phyloP scores from a whole-genome alignment of 2,113 vertebrate species.

The Otus sunia region DNA sequence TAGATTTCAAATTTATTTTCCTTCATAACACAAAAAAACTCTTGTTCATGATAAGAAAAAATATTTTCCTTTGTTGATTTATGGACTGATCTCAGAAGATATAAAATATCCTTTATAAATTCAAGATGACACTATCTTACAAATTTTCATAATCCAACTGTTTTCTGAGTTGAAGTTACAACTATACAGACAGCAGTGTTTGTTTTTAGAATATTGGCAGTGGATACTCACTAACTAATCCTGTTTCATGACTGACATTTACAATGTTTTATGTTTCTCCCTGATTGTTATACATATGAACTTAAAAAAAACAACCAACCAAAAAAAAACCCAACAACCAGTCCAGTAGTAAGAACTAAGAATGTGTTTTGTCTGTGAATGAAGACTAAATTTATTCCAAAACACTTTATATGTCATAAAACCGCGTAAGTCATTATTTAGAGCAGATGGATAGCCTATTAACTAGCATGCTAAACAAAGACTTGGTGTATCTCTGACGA shows the following conservation, averaged over 20 bases:
- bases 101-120: neutral
- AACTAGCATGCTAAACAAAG: neutral
- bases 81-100: neutral
- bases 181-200: neutral
- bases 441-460: neutral
- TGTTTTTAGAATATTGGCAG: neutral
- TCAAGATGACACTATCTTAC: neutral
- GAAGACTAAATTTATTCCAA: neutral
- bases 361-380: neutral
- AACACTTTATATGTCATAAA: neutral
- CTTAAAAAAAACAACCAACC: fast-evolving
- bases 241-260: neutral
- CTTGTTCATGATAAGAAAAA: neutral
- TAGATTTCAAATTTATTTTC: neutral
- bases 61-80: neutral
- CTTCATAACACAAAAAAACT: neutral
- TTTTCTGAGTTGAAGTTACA: neutral
- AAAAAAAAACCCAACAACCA: fast-evolving
- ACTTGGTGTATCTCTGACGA: neutral
- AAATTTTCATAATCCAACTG: neutral
- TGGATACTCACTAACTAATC: neutral
- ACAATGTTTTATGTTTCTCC: neutral
- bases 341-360: neutral
- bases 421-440: neutral
- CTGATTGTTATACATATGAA: neutral